Conservation (phyloP, 2,113 vertebrate genomes). For the Junco hyemalis region DNA sequence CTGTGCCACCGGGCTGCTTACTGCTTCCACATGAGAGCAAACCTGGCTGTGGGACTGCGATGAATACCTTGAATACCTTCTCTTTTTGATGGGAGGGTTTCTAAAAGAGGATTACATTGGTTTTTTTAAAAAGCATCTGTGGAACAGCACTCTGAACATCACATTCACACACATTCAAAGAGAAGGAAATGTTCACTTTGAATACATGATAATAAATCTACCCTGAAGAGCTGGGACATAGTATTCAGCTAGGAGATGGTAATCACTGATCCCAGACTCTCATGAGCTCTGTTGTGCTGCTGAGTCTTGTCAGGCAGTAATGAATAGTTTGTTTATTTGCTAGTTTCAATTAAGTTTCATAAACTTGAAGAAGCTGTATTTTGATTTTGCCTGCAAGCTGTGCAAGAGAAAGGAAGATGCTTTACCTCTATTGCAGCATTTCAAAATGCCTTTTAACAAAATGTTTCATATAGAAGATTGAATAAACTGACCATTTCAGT, state of each 20-base stretch:
- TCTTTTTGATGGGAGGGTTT: neutral
- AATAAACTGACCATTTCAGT: neutral
- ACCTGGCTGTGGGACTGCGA: neutral
- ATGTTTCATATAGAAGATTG: neutral
- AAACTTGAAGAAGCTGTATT: neutral
- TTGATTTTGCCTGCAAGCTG: neutral
- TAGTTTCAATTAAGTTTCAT: neutral
- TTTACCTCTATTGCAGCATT: neutral
- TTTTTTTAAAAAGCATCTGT: neutral
- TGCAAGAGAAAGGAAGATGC: neutral
- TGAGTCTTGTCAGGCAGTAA: neutral
- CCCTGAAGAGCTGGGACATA: neutral
- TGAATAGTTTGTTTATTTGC: neutral
- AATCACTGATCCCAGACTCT: neutral
- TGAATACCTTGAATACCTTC: neutral
- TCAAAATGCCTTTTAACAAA: neutral
- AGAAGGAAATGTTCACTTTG: neutral
- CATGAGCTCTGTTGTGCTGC: neutral
- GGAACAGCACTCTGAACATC: neutral
- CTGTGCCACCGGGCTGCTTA: neutral
- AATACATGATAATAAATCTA: neutral
- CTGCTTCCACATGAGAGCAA: accelerated
- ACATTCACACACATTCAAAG: neutral
- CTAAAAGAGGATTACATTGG: neutral
- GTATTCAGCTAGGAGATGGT: neutral